Base-by-base conservation (phyloP, 2,888 invertebrate genomes). In the Acrobasis consociella region DNA sequence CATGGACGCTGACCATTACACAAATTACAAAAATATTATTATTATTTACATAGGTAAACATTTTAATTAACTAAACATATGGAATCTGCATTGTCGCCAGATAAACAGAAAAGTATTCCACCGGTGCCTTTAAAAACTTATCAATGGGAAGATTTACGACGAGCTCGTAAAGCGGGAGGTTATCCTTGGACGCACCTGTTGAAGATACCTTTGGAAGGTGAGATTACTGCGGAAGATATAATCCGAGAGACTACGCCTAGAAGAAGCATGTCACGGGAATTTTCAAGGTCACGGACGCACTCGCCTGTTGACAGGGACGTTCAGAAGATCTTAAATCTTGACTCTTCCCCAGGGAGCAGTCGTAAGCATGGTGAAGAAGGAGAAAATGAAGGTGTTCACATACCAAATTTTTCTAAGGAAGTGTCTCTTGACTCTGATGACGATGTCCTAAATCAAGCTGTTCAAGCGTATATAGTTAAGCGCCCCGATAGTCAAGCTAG, bases 121-220 rank as follows among this genome's bases (percentile, higher is more conserved):
- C 94, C 95, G 69, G 93, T 95, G 75, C 96, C 96, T 67, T 93
- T 95, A 75, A 95, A 95, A 85, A 96, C 96, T 61, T 97, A 96
- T 86, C 94, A 94, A 91, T 97, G 96, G 96, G 96, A 97, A 88
- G 96, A 97, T 85, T 88, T 97, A 51, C 90, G 94, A 74, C 93
- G 95, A 81, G 94, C 95, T 72, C 94, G 95, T 85, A 93, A 94
- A 74, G 93, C 94, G 80, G 97, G 97, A 68, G 95, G 95, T 55
- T 97, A 97, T 80, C 97, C 97, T 71, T 97, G 96, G 96, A 96
- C 97, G 13, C 94, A 96, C 84, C 86, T 97, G 37, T 93, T 95
- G 75, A 96, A 96, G 82, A 93, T 91, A 31, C 94, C 95, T 0
- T 82, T 95, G 22, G 85, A 87, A 73, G 91, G 89, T 62, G 88